These are phyloP conservation scores for Eulemur coronatus DNA, from an alignment of 2,797 vertebrate species.

Conservation along the genomic window DNA sequence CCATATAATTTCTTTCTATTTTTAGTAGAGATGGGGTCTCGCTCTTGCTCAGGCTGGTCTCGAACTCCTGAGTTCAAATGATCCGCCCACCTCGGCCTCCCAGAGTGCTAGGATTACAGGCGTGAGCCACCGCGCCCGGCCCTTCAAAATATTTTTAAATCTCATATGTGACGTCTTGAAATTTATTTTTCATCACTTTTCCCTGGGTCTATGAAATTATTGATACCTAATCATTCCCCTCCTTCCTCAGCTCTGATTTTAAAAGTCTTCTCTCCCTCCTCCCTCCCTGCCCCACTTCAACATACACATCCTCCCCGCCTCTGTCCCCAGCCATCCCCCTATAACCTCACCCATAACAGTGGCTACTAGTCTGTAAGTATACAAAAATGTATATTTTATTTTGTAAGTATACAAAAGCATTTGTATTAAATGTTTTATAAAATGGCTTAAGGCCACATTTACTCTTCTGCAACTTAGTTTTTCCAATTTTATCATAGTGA, in stretches of 20 bases:
- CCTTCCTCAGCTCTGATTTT: neutral
- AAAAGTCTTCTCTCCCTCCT: neutral
- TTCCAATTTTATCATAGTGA: neutral
- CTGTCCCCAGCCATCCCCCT: neutral
- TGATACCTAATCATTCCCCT: neutral
- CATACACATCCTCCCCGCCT: neutral
- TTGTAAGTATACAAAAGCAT: neutral
- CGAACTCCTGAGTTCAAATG: too few species aligned
- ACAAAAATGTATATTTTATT: too few species aligned
- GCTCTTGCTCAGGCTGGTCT: too few species aligned
- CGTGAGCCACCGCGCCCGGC: accelerated
- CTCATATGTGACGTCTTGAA: neutral
- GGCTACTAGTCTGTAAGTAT: neutral
- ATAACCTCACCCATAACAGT: neutral
- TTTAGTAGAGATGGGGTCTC: too few species aligned
- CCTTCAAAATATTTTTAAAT: neutral
- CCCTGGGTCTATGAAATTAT: neutral
- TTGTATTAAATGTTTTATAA: neutral
- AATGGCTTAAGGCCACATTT: neutral
- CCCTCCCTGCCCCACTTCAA: neutral
- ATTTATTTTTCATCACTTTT: neutral
- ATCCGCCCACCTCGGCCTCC: too few species aligned
- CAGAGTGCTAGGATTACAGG: too few species aligned
- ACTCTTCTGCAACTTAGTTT: neutral
- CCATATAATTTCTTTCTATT: too few species aligned